Evolutionary conservation across 2,797 vertebrate genomes (phyloP).

Genomic region (Notoglanidium macrostoma): DNA sequence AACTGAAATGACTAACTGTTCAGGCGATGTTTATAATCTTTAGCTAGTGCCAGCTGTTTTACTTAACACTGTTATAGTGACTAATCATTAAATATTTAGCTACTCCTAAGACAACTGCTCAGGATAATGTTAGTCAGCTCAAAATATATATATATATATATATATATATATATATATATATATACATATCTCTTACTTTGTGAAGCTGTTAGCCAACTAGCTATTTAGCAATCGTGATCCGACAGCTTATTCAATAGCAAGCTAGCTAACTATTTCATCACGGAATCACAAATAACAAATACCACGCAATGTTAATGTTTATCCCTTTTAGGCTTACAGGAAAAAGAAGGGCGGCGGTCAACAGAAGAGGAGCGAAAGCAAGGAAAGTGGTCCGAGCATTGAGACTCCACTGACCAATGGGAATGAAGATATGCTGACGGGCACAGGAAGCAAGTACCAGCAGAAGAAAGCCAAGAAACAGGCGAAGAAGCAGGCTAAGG

Average conservation of each 20-base stretch:
- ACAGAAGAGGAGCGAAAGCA: conserved; percentile 67
- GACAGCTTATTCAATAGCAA: not conserved
- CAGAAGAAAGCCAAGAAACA: conserved; percentile 97
- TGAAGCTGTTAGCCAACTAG: not conserved
- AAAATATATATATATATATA: not conserved
- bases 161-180: not conserved
- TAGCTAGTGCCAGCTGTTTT: not conserved
- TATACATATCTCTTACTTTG: not conserved
- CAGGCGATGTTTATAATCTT: not conserved
- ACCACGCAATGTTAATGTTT: not conserved
- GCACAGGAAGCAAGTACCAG: conserved; percentile 87
- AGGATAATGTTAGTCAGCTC: not conserved
- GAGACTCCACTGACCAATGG: conserved; percentile 68
- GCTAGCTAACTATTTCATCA: not conserved
- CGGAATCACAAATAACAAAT: conserved; percentile 37
- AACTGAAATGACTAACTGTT: conserved; percentile 32
- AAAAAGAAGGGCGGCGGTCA: conserved; percentile 73
- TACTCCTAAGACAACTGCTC: not conserved
- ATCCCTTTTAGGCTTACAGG: conserved; percentile 68
- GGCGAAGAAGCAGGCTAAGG: conserved; percentile 95
- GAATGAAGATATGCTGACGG: conserved; percentile 71
- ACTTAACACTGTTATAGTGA: not conserved
- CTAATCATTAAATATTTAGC: not conserved
- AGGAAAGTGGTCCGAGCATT: conserved; percentile 71
- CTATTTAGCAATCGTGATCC: too few relatives aligned